A percentile compares a stretch with the other conserved stretches of the same genome.
Conservation (phyloP, 1,140 invertebrate genomes). For the Catajapyx aquilonaris region DNA sequence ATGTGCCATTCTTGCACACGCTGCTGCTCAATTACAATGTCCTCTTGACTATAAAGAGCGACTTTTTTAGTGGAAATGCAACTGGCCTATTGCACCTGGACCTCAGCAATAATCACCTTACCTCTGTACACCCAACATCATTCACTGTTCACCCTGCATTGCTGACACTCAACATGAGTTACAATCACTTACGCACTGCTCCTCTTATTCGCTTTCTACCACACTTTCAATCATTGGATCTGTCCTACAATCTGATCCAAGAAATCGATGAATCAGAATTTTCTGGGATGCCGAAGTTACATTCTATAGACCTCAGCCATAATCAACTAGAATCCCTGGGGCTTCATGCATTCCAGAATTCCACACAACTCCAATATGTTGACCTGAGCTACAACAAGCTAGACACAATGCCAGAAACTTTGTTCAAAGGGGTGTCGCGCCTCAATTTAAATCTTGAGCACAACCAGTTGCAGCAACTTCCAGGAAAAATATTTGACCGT, state of each 20-base stretch:
- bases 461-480: slow-evolving; percentile 49
- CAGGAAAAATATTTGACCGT: slow-evolving; percentile 64
- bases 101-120: slow-evolving; percentile 50
- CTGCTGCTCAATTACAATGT: slow-evolving; percentile 19
- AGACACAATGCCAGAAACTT: slow-evolving; percentile 48
- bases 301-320: slow-evolving; percentile 38
- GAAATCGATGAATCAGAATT: slow-evolving; percentile 64
- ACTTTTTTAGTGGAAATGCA: neutral
- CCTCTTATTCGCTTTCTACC: too few relatives aligned
- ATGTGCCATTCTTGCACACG: slow-evolving; percentile 15
- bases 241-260: slow-evolving; percentile 53
- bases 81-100: slow-evolving; percentile 27
- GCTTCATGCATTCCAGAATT: slow-evolving; percentile 75
- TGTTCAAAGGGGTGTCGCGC: slow-evolving; percentile 58
- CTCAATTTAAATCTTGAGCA: slow-evolving; percentile 52
- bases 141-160: slow-evolving; percentile 59
- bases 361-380: slow-evolving; percentile 58
- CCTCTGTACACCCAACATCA: slow-evolving; percentile 55
- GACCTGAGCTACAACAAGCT: slow-evolving; percentile 54
- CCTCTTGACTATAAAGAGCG: slow-evolving; percentile 6
- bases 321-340: slow-evolving; percentile 60
- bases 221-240: too few relatives aligned
- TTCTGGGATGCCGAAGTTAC: slow-evolving; percentile 47
- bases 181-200: too few relatives aligned
- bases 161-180: slow-evolving; percentile 36